Base-by-base conservation (phyloP, 2,888 invertebrate species). In the Creontiades dilutus region DNA sequence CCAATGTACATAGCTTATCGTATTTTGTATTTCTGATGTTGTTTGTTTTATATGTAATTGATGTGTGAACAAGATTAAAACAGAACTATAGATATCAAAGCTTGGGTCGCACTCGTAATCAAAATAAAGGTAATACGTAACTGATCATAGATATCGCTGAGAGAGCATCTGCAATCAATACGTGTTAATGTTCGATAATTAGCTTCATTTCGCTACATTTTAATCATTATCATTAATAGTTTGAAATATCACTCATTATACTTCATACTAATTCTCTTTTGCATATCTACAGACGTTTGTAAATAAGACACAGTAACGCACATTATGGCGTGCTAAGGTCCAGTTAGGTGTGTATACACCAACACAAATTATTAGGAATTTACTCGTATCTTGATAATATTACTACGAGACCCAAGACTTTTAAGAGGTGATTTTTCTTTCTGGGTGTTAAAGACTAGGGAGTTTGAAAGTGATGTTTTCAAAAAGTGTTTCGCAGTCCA, bases 401-500 rank as follows among this genome's bases (percentile, higher is more conserved):
- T 68, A 61, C 19, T 61, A 12, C 19, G 68, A 80, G 78, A 19
- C 47, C 78, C 46, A 27, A 37, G 47, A 47, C 78, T 47, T 80
- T 80, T 5, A 0, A 80, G 46, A 12, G 37, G 16, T 80, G 47
- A 80, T 37, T 47, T 37, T 37, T 80, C 14, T 80, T 80, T 80
- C 46, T 14, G 37, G 78, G 11, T 7, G 11, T 80, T 80, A 13
- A 5, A 57, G 68, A 19, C 68, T 23, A 46, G 37, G 46, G n/a
- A 80, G 82, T 82, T 37, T 48, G 81, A 81, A 81, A 81, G 81
- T 81, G 81, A 46, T 12, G 23, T 81, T 81, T 81, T 47, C 48
- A 47, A 81, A 37, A 37, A 81, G 81, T 47, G 81, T 81, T 81
- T 81, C 81, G 48, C 81, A 37, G 19, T 81, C 81, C 81, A 81